Base-by-base conservation (phyloP, 2,888 invertebrate species). In the Xylota sylvarum region DNA sequence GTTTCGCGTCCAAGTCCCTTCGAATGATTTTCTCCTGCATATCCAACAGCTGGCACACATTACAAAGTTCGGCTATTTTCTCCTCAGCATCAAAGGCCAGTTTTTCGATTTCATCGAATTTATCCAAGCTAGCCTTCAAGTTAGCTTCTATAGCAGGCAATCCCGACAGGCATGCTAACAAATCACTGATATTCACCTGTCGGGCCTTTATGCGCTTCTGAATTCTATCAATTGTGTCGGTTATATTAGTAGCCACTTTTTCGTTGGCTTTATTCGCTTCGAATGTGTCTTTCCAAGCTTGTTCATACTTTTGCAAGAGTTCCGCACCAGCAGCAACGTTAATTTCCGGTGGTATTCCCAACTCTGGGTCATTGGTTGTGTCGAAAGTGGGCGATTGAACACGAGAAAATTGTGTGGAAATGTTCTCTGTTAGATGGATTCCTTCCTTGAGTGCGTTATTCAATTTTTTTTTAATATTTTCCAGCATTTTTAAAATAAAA, bases 251-350 rank as follows among this genome's bases (percentile, higher is more conserved):
- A 0, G 94, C 94, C 55, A 91, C 92, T 64, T 91, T 93, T 1
- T 95, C 95, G 91, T 96, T 96, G 64, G 94, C 93, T 89, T 95
- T 95, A 60, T 95, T 94, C 43, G 94, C 90, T 73, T 93, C 92
- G 88, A 95, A 96, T 14, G 96, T 90, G 78, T 94, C 93, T 78
- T 94, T 94, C 96, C 96, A 96, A 74, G 94, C 93, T 50, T 94
- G 92, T 90, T 96, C 95, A 90, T 94, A 96, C 89, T 94, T 94
- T 67, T 94, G 93, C 56, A 96, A 90, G 55, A 96, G 91, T 89
- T 94, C 94, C 30, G 94, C 94, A 2, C 96, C 96, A 4, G 95
- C 95, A 90, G 94, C 93, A 58, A 93, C 90, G 89, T 94, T 93
- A 0, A 93, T 89, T 43, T 91, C 90, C 1, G 88, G 70, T 5